Evolutionary conservation across 2,113 vertebrate genomes (phyloP).

Genomic region (Sterna hirundo): DNA sequence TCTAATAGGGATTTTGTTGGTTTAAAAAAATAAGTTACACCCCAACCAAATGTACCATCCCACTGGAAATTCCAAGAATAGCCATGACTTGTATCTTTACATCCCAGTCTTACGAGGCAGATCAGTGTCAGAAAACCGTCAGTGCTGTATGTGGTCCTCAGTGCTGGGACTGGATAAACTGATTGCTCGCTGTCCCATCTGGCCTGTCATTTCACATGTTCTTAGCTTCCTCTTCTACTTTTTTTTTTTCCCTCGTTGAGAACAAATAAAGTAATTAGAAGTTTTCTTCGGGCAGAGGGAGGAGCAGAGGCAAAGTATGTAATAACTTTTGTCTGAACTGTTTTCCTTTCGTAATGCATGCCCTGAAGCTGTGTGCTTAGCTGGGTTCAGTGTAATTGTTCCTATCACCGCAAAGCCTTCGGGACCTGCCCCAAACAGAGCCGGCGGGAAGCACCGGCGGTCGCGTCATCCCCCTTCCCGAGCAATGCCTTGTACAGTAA

Average conservation of each 20-base stretch:
- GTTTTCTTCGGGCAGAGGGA: slow-evolving; percentile 50
- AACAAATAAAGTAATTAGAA: slow-evolving; percentile 57
- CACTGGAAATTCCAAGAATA: neutral
- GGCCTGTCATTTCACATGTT: neutral
- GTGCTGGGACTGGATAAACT: neutral
- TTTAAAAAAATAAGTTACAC: neutral
- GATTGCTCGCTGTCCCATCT: neutral
- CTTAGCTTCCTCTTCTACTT: neutral
- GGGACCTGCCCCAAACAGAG: neutral
- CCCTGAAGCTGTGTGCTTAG: slow-evolving; percentile 57
- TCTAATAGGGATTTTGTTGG: neutral
- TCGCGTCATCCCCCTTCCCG: neutral
- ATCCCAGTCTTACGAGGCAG: neutral
- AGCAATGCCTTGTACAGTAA: neutral
- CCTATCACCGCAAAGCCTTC: neutral
- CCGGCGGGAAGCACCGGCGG: neutral
- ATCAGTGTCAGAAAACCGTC: neutral
- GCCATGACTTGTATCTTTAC: neutral
- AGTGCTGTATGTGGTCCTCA: neutral
- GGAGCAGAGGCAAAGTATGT: slow-evolving; percentile 46
- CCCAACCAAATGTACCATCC: neutral
- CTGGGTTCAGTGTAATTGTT: slow-evolving; percentile 24
- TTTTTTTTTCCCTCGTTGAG: neutral
- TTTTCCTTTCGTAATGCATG: slow-evolving; percentile 42
- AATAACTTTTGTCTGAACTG: slow-evolving; percentile 50